A percentile compares a stretch with the other conserved stretches of the same genome.
These are phyloP conservation scores for Nesoenas mayeri DNA, from an alignment of 2,113 vertebrate species.

Conservation along the genomic window DNA sequence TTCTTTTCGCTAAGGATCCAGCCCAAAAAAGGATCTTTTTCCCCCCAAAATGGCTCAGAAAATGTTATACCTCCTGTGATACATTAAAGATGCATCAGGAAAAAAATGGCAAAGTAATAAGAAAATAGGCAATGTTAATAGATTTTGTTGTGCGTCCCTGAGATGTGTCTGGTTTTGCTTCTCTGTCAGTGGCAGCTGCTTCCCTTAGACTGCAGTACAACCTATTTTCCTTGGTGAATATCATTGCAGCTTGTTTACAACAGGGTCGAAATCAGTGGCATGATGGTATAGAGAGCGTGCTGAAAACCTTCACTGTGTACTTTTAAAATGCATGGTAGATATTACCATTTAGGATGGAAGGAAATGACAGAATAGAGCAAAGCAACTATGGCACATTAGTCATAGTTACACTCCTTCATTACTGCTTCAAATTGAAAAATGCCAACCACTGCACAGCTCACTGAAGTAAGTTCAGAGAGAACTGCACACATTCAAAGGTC, in stretches of 20 bases:
- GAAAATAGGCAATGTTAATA: neutral
- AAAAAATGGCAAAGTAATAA: neutral
- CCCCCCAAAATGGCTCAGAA: neutral
- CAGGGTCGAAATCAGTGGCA: neutral
- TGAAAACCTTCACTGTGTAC: neutral
- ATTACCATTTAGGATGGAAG: neutral
- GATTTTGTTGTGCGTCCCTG: neutral
- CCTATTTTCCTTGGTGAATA: neutral
- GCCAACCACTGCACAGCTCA: conserved; percentile 34
- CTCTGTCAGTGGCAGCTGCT: neutral
- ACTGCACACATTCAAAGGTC: conserved; percentile 54
- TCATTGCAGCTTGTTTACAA: neutral
- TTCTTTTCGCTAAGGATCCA: neutral
- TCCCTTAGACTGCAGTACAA: neutral
- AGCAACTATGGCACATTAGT: conserved; percentile 25
- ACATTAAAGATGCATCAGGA: neutral
- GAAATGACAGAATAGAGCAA: conserved; percentile 26
- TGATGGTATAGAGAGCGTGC: neutral
- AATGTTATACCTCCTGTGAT: neutral
- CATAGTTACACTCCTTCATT: conserved; percentile 63
- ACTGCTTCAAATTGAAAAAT: conserved; percentile 72
- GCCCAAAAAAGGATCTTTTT: neutral
- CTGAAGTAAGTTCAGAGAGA: conserved; percentile 59
- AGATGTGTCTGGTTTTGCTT: neutral
- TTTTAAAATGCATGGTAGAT: neutral